Evolutionary conservation across 2,797 vertebrate genomes (phyloP).

Genomic region (Hafferia zeledoni): DNA sequence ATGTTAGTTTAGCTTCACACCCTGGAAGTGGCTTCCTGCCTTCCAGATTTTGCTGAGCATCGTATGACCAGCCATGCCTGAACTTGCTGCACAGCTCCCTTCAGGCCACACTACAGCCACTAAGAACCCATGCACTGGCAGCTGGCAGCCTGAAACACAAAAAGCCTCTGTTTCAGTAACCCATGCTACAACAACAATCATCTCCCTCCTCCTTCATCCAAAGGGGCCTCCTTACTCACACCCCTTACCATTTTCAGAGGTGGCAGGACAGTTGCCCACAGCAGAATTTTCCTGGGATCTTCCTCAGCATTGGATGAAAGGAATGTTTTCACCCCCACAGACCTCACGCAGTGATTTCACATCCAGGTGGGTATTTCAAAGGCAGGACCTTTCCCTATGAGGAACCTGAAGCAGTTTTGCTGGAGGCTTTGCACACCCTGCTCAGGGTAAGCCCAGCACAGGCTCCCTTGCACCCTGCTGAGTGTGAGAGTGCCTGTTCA

Average conservation of each 20-base stretch:
- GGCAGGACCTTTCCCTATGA: not conserved
- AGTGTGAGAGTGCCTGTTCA: not conserved
- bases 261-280: not conserved
- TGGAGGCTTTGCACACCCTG: not conserved
- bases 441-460: not conserved
- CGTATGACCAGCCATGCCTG: not conserved
- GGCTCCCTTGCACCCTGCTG: not conserved
- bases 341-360: not conserved
- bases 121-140: not conserved
- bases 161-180: not conserved
- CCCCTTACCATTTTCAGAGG: not conserved
- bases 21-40: conserved; percentile 43
- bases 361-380: not conserved
- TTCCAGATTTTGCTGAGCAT: not conserved
- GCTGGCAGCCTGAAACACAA: not conserved
- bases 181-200: not conserved
- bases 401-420: not conserved
- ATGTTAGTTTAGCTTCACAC: conserved; percentile 41
- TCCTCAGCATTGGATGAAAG: not conserved
- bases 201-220: not conserved
- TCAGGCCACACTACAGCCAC: not conserved
- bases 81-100: not conserved
- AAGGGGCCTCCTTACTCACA: not conserved
- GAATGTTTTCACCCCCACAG: not conserved
- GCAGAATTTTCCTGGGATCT: not conserved